phyloP scores from a whole-genome alignment of 2,797 vertebrate genomes.

The Poeciliopsis presidionis region DNA sequence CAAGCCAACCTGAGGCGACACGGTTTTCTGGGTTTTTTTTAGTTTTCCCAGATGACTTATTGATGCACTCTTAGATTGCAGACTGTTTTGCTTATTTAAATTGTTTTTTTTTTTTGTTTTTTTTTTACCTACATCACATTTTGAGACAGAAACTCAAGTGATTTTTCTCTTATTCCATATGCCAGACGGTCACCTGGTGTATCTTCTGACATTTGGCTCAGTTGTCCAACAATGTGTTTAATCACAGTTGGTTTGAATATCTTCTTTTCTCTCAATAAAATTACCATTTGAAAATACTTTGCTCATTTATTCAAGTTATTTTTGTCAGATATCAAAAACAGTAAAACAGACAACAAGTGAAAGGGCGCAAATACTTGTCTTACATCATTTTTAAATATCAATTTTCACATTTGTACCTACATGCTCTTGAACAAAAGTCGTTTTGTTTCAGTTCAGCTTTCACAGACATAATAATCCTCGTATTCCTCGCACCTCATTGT shows the following conservation, averaged over 20 bases:
- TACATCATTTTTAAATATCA: background rate
- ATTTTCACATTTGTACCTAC: background rate
- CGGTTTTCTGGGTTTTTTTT: background rate
- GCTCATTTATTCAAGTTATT: background rate
- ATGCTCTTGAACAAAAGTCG: background rate
- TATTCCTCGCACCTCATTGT: no score
- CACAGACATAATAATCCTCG: background rate
- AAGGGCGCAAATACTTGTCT: background rate
- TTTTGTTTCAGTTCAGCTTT: background rate
- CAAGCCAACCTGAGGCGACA: background rate
- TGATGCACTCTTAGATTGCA: background rate
- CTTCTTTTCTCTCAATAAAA: background rate
- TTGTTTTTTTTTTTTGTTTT: background rate
- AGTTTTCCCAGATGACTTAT: background rate
- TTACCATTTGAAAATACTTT: background rate
- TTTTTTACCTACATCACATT: background rate
- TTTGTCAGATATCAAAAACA: background rate
- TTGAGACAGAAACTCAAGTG: background rate
- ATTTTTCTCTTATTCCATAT: background rate
- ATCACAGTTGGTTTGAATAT: background rate
- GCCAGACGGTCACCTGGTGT: background rate
- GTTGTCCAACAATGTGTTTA: background rate
- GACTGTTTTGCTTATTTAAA: background rate
- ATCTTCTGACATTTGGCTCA: background rate
- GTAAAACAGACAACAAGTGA: background rate